phyloP scores from a whole-genome alignment of 2,113 vertebrate genomes.

The Protobothrops mucrosquamatus region DNA sequence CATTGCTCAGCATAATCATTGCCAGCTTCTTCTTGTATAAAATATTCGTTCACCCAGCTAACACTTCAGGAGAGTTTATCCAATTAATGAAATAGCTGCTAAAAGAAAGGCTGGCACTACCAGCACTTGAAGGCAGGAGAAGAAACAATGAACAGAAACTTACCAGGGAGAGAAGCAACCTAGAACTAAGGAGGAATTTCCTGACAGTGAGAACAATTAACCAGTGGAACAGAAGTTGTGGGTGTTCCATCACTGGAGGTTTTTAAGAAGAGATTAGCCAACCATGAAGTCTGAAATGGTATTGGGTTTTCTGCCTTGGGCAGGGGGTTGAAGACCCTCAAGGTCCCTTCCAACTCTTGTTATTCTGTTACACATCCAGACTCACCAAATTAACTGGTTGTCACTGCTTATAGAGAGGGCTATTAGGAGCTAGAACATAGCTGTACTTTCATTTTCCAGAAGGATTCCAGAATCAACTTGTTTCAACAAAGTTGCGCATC shows the following conservation, averaged over 20 bases:
- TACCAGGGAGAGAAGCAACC: not conserved
- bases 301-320: not conserved
- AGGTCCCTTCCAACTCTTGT: not conserved
- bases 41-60: not conserved
- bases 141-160: not conserved
- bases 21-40: not conserved
- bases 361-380: not conserved
- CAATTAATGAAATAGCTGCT: not conserved
- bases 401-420: not conserved
- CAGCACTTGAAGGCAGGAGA: not conserved
- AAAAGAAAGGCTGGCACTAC: not conserved
- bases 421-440: not conserved
- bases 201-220: not conserved
- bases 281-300: not conserved
- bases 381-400: not conserved
- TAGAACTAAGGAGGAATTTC: not conserved
- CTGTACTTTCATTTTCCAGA: not conserved
- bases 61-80: not conserved
- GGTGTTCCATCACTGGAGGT: too few relatives aligned
- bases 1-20: not conserved
- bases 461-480: not conserved
- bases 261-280: not conserved
- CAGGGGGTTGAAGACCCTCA: not conserved
- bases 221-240: not conserved
- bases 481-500: not conserved